These are phyloP conservation scores for Subacronicta megacephala DNA, from an alignment of 2,888 invertebrate genomes.

Conservation along the genomic window DNA sequence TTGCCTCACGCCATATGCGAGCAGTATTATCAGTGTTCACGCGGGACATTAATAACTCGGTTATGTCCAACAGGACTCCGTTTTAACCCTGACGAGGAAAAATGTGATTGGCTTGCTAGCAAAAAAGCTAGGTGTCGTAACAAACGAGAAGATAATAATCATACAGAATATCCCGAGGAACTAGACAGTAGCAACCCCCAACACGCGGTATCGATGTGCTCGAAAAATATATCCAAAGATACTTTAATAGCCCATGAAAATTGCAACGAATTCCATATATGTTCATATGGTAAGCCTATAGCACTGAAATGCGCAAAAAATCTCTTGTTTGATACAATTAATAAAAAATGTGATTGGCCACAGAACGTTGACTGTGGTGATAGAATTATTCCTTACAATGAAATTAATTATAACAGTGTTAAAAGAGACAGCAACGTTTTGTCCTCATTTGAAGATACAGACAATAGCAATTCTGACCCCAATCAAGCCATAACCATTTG, in stretches of 20 bases:
- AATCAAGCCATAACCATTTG: conserved; percentile 50
- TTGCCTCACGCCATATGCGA: conserved; percentile 59
- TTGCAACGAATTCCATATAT: conserved; percentile 68
- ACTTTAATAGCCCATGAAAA: conserved; percentile 63
- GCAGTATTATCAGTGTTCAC: conserved; percentile 58
- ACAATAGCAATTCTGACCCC: conserved; percentile 20
- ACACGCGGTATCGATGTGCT: conserved; percentile 60
- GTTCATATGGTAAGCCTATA: conserved; percentile 57
- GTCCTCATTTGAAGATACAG: conserved; percentile 10
- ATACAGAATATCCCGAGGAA: conserved; percentile 1
- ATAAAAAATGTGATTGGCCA: conserved; percentile 63
- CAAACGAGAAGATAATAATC: background rate
- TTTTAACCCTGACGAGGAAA: conserved; percentile 34
- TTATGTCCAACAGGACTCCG: conserved; percentile 27
- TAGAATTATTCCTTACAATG: conserved; percentile 41
- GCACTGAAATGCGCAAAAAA: conserved; percentile 46
- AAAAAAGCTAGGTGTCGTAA: conserved; percentile 45
- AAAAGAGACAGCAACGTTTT: background rate
- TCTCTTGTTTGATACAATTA: conserved; percentile 59
- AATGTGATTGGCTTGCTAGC: conserved; percentile 57
- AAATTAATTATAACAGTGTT: conserved; percentile 1
- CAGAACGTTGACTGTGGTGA: conserved; percentile 63
- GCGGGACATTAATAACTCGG: conserved; percentile 39
- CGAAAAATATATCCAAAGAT: conserved; percentile 54
- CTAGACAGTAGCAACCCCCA: conserved; percentile 55